Evolutionary conservation across 1,140 invertebrate genomes (phyloP).

Genomic region (Penaeus vannamei): DNA sequence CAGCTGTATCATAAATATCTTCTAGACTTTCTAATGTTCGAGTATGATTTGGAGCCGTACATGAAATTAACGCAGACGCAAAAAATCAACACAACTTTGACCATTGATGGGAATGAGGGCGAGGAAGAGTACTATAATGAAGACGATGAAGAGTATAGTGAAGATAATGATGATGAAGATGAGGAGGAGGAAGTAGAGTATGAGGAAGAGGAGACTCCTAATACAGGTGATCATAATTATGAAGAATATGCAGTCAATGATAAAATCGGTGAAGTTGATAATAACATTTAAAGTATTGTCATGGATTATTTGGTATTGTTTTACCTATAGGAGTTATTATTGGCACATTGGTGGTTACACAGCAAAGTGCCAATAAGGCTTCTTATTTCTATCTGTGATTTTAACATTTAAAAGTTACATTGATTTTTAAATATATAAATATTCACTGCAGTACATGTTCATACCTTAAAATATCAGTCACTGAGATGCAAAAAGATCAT

Average conservation of each 20-base stretch:
- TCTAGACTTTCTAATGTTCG: constrained; percentile 59
- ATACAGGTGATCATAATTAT: background rate
- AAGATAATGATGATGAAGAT: constrained; percentile 30
- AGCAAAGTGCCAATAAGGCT: no score
- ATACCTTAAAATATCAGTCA: no score
- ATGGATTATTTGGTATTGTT: background rate
- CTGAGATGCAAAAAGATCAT: no score
- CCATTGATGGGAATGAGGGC: constrained; percentile 1
- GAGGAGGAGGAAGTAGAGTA: constrained; percentile 37
- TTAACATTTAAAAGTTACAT: no score
- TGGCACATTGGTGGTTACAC: no score
- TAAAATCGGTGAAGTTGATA: background rate
- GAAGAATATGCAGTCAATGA: background rate
- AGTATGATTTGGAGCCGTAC: constrained; percentile 55
- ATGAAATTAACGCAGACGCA: background rate
- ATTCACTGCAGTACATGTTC: no score
- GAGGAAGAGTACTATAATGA: constrained; percentile 41
- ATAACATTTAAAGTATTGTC: background rate
- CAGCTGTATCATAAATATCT: constrained; percentile 59
- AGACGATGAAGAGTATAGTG: constrained; percentile 39
- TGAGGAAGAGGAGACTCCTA: constrained; percentile 28
- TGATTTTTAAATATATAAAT: no score
- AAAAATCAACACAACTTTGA: constrained; percentile 13
- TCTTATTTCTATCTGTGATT: no score
- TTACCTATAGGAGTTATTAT: background rate